A percentile compares a stretch with the other conserved stretches of the same genome.
Evolutionary conservation across 1,140 invertebrate species (phyloP).

Genomic region (Philaenus spumarius): DNA sequence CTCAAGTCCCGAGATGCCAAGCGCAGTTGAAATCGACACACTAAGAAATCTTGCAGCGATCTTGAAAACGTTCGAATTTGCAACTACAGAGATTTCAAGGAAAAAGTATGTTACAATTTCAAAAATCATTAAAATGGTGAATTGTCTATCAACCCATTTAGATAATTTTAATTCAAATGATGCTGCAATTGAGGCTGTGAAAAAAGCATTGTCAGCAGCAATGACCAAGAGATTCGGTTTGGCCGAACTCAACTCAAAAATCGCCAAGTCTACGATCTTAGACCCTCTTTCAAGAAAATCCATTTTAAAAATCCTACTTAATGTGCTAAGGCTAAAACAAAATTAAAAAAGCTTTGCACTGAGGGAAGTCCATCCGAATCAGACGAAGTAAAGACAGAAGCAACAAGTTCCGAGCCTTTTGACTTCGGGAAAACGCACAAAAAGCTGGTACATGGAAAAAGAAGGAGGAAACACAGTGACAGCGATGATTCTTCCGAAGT

Average conservation of each 20-base stretch:
- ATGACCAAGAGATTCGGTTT: constrained; percentile 33
- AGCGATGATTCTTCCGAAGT: not conserved
- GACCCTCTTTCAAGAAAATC: constrained; percentile 35
- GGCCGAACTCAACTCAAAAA: constrained; percentile 33
- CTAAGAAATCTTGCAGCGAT: constrained; percentile 32
- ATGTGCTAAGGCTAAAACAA: constrained; percentile 7
- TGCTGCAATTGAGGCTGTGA: constrained; percentile 24
- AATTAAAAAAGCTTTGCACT: constrained; percentile 3
- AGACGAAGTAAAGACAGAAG: not conserved
- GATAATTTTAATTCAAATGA: constrained; percentile 9
- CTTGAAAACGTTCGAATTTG: constrained; percentile 36
- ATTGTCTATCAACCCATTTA: constrained; percentile 35
- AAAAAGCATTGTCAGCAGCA: constrained; percentile 26
- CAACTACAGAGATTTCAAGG: constrained; percentile 39
- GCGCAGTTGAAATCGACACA: constrained; percentile 32
- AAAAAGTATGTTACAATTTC: constrained; percentile 40
- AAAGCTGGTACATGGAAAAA: constrained; percentile 10
- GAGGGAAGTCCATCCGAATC: not conserved
- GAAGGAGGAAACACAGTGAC: not conserved
- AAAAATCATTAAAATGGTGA: constrained; percentile 39
- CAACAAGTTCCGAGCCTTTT: not conserved
- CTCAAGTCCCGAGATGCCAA: constrained; percentile 35
- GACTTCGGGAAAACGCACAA: constrained; percentile 21
- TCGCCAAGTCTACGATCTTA: constrained; percentile 36
- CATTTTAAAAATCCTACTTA: constrained; percentile 24